Percentiles rank a stretch among this genome's conserved stretches.
Conservation (phyloP, 2,113 vertebrate species). For the Toxotes jaculatrix region DNA sequence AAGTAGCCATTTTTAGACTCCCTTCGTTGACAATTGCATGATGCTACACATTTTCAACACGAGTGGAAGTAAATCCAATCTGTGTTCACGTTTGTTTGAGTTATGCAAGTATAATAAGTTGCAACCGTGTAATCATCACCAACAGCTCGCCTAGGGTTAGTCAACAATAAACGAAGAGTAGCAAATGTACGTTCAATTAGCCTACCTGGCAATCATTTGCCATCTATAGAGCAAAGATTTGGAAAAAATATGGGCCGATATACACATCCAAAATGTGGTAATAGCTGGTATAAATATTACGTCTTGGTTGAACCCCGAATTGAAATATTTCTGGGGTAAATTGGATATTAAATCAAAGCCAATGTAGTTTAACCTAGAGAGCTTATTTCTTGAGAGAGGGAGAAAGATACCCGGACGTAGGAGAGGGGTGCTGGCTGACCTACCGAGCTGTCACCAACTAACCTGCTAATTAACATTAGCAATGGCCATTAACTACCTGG, state of each 20-base stretch:
- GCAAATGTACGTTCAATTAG: constrained; percentile 34
- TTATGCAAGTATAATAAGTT: constrained; percentile 31
- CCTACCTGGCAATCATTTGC: constrained; percentile 35
- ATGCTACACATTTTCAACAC: constrained; percentile 52
- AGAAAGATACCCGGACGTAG: constrained; percentile 57
- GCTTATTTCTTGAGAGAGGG: constrained; percentile 13
- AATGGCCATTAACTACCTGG: not conserved
- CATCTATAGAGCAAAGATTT: constrained; percentile 27
- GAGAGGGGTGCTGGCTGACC: constrained; percentile 61
- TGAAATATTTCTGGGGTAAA: rapidly evolving
- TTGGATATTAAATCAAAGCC: not conserved
- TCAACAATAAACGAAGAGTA: constrained; percentile 22
- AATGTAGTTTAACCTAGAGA: not conserved
- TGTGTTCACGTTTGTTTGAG: not conserved
- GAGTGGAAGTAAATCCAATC: constrained; percentile 43
- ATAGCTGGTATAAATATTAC: not conserved
- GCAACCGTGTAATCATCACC: not conserved
- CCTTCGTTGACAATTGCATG: constrained; percentile 66
- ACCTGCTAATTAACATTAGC: constrained; percentile 40
- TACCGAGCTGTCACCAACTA: constrained; percentile 52
- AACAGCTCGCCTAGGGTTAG: not conserved
- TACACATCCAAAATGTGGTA: not conserved
- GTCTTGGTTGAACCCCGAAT: rapidly evolving
- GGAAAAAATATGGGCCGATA: constrained; percentile 32
- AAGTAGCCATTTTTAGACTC: constrained; percentile 81